Evolutionary conservation across 2,888 invertebrate genomes (phyloP).

Genomic region (Phragmatobia fuliginosa): DNA sequence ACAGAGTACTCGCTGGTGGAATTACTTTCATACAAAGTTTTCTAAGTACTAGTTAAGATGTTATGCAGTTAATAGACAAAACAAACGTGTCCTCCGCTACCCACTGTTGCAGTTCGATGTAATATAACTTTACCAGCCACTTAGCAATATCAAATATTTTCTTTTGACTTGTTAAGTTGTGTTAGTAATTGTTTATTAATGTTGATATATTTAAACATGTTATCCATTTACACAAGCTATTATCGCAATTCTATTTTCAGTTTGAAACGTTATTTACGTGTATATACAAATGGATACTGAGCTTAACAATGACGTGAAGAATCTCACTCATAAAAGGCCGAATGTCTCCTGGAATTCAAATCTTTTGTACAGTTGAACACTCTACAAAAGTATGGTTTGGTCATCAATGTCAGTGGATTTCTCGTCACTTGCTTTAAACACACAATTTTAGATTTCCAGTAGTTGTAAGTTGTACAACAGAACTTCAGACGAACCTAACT

Average conservation of each 20-base stretch:
- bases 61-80: constrained; percentile 1
- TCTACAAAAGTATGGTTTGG: neutral
- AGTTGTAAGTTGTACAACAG: neutral
- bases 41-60: constrained; percentile 3
- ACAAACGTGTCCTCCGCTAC: neutral
- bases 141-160: constrained; percentile 2
- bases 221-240: constrained; percentile 34
- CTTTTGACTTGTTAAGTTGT: neutral
- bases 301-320: neutral
- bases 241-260: constrained; percentile 14
- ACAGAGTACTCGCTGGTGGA: neutral
- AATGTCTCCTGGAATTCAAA: neutral
- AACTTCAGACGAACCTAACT: neutral
- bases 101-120: neutral
- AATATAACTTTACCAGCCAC: neutral
- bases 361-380: neutral
- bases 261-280: no score
- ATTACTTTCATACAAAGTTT: constrained; percentile 6
- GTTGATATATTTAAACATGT: neutral
- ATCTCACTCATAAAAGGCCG: neutral
- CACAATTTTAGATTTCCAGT: neutral
- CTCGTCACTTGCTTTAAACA: neutral
- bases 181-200: neutral
- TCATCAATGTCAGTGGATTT: neutral
- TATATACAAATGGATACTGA: neutral